These are phyloP conservation scores for Corbicula japonica DNA, from an alignment of 2,888 invertebrate species.

Conservation along the genomic window DNA sequence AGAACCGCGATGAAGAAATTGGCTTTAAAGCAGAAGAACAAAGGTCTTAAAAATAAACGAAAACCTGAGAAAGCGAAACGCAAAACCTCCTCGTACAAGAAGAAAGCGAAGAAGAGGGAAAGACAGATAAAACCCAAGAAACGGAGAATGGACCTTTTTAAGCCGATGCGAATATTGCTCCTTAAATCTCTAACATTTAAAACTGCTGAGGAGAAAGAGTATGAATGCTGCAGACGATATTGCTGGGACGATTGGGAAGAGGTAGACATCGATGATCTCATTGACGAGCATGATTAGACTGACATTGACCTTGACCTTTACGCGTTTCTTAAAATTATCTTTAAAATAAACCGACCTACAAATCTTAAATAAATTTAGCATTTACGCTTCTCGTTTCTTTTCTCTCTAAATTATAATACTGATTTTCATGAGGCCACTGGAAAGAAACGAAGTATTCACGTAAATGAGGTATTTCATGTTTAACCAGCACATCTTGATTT, in stretches of 20 bases:
- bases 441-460: too few species aligned
- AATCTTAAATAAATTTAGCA: too few species aligned
- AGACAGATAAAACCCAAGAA: slow-evolving; percentile 39
- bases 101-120: background rate
- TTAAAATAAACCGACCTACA: too few species aligned
- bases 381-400: too few species aligned
- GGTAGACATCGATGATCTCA: slow-evolving; percentile 46
- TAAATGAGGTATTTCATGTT: too few species aligned
- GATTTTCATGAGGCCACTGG: too few species aligned
- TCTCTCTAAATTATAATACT: too few species aligned
- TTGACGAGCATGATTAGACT: slow-evolving; percentile 36
- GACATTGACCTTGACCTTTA: background rate
- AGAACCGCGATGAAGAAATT: slow-evolving; percentile 27
- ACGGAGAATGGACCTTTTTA: slow-evolving; percentile 33
- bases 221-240: slow-evolving; percentile 36
- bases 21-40: slow-evolving; percentile 35
- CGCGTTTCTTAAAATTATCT: too few species aligned
- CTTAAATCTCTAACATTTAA: slow-evolving; percentile 41
- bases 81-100: background rate
- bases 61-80: slow-evolving; percentile 5
- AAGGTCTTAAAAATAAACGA: slow-evolving; percentile 7
- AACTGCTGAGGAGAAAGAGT: slow-evolving; percentile 6
- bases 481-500: too few species aligned
- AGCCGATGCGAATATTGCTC: slow-evolving; percentile 26
- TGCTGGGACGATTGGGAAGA: slow-evolving; percentile 57